These are phyloP conservation scores for Edolisoma coerulescens DNA, from an alignment of 2,113 vertebrate species.

Conservation along the genomic window DNA sequence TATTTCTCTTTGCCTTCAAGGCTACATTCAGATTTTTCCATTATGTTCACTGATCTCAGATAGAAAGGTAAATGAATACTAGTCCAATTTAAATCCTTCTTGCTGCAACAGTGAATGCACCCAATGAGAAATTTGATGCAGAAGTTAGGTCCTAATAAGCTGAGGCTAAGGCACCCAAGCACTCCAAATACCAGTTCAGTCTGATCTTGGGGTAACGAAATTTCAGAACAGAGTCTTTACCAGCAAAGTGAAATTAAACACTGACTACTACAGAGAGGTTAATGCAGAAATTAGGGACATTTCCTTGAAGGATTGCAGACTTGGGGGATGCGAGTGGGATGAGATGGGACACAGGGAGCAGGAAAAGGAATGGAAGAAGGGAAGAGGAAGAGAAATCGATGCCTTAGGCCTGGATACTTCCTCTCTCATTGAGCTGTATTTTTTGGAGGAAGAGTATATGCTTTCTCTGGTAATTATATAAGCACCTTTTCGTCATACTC, in stretches of 20 bases:
- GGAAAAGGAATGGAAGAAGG: not conserved
- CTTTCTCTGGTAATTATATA: not conserved
- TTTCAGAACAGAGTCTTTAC: not conserved
- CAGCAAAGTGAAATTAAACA: not conserved
- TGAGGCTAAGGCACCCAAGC: not conserved
- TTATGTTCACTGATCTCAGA: not conserved
- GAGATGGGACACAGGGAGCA: not conserved
- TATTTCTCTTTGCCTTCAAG: not conserved
- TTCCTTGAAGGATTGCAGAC: not conserved
- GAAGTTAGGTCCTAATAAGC: not conserved
- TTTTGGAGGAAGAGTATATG: not conserved
- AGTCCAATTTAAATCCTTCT: not conserved
- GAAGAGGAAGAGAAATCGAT: not conserved
- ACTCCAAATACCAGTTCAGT: not conserved
- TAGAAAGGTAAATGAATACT: not conserved
- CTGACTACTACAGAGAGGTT: not conserved
- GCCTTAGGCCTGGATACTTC: not conserved
- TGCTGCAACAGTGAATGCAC: not conserved
- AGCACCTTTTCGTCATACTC: not conserved
- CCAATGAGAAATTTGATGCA: not conserved
- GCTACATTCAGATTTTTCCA: not conserved
- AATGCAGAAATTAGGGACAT: not conserved
- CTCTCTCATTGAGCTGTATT: not conserved
- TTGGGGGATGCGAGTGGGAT: accelerated
- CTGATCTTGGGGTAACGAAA: not conserved